Percentiles rank a stretch among this genome's conserved stretches.
These are phyloP conservation scores for Eristalinus sepulchralis DNA, from an alignment of 2,888 invertebrate genomes.

Conservation along the genomic window DNA sequence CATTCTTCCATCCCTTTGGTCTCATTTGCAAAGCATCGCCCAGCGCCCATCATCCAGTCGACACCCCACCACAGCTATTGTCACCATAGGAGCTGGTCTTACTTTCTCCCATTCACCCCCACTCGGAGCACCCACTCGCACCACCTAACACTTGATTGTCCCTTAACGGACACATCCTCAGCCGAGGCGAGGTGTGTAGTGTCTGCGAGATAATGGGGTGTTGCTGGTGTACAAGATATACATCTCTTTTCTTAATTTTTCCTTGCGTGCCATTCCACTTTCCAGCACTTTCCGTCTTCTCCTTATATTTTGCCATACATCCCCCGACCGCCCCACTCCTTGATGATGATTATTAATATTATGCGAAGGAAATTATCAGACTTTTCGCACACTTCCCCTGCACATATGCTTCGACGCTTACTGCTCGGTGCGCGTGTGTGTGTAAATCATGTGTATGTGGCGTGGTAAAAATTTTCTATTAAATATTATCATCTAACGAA, in stretches of 20 bases:
- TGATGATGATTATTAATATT: constrained; percentile 64
- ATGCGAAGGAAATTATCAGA: constrained; percentile 54
- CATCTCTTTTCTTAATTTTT: constrained; percentile 66
- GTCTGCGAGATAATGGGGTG: constrained; percentile 56
- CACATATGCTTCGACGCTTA: neutral
- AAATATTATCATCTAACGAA: constrained; percentile 68
- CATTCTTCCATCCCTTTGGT: constrained; percentile 25
- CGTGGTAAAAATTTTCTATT: constrained; percentile 70
- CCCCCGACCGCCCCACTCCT: neutral
- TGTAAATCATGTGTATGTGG: constrained; percentile 54
- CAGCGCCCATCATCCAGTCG: neutral
- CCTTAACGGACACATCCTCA: constrained; percentile 66
- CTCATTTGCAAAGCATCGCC: constrained; percentile 49
- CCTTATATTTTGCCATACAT: constrained; percentile 14
- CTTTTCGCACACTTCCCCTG: constrained; percentile 40
- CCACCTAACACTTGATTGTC: constrained; percentile 60
- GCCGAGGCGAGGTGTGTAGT: constrained; percentile 61
- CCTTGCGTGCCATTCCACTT: constrained; percentile 13
- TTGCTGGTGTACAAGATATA: constrained; percentile 49
- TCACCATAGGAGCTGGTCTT: neutral
- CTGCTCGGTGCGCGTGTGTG: constrained; percentile 29
- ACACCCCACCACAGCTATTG: neutral
- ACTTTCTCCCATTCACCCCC: neutral
- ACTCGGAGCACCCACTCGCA: neutral
- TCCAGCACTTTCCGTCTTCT: constrained; percentile 16